Evolutionary conservation across 2,113 vertebrate genomes (phyloP).

Genomic region (pig (Sus scrofa)): DNA sequence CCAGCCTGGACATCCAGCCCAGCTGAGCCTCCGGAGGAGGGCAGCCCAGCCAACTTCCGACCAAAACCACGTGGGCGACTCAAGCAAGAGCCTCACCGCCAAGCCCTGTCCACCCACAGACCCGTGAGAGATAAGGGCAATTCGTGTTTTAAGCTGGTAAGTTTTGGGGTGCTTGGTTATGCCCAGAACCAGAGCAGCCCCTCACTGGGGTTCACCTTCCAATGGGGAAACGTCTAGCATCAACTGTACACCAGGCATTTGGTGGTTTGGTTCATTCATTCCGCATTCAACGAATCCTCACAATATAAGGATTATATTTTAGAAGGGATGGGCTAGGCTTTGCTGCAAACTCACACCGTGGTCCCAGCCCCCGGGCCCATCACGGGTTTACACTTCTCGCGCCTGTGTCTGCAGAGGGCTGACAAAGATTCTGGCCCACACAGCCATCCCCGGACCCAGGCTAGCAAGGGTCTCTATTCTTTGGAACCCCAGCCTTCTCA

Average conservation of each 20-base stretch:
- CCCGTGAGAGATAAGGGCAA: not conserved
- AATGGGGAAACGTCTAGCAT: not conserved
- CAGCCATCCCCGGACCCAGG: rapidly evolving
- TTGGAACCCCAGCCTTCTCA: not conserved
- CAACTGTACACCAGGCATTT: not conserved
- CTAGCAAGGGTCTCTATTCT: not conserved
- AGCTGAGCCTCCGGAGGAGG: not conserved
- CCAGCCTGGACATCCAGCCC: not conserved
- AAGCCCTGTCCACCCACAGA: rapidly evolving
- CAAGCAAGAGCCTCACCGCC: not conserved
- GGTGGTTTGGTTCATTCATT: not conserved
- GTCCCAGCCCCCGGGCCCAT: rapidly evolving
- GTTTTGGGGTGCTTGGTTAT: rapidly evolving
- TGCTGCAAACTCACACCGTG: not conserved
- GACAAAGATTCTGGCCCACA: not conserved
- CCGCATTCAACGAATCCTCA: not conserved
- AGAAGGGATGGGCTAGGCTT: not conserved
- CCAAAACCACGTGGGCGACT: not conserved
- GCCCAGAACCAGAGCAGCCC: not conserved
- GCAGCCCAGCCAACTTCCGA: not conserved
- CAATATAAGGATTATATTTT: too few species aligned
- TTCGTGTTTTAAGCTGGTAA: not conserved
- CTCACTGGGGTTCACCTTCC: not conserved
- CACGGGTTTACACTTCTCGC: rapidly evolving
- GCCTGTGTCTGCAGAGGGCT: rapidly evolving